Evolutionary conservation across 2,113 vertebrate species (phyloP).

Genomic region (Paradisaea rubra): DNA sequence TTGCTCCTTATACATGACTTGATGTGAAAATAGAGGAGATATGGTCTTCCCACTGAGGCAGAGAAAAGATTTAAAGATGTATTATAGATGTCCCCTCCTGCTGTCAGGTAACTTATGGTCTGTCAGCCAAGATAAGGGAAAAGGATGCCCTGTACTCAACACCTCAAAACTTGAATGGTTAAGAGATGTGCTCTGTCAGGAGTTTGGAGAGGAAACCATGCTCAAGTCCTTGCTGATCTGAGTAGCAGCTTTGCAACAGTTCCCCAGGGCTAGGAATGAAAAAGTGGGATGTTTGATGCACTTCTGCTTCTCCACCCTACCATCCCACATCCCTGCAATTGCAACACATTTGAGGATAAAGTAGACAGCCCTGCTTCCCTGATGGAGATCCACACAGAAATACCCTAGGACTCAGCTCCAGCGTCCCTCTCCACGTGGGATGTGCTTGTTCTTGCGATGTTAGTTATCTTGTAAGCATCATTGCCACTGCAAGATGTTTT

Average conservation of each 20-base stretch:
- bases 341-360: not conserved
- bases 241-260: not conserved
- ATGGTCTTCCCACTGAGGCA: not conserved
- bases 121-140: not conserved
- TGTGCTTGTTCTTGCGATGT: rapidly evolving
- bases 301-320: not conserved
- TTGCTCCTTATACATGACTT: not conserved
- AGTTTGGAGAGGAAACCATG: not conserved
- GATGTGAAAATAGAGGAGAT: not conserved
- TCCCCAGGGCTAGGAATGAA: not conserved
- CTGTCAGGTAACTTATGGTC: not conserved
- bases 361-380: not conserved
- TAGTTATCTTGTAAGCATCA: not conserved
- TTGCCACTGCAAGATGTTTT: not conserved
- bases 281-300: not conserved
- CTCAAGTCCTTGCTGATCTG: not conserved
- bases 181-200: not conserved
- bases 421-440: not conserved
- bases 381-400: not conserved
- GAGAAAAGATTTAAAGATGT: not conserved
- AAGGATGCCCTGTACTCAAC: not conserved
- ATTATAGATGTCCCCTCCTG: not conserved
- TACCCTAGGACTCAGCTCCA: not conserved
- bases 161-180: not conserved
- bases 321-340: rapidly evolving